Base-by-base conservation (phyloP, 2,113 vertebrate genomes). In the Cinclus cinclus region DNA sequence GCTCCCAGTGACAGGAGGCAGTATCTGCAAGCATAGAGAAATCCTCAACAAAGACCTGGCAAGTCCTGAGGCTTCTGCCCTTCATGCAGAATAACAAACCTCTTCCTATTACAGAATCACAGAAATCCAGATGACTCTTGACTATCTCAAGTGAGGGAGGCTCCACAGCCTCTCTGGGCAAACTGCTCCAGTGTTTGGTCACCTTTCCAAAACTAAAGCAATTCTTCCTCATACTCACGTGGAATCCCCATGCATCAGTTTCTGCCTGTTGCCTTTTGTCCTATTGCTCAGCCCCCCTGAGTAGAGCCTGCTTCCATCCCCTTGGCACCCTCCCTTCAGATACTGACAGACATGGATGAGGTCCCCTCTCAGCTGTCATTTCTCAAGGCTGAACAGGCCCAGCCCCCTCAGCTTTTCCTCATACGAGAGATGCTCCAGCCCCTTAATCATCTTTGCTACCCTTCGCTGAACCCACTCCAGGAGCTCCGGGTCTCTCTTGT, bases 261-360 rank as follows among this genome's bases (percentile, higher is more conserved):
- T 49, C 59, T 37, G 28, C 31, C 17, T 2, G 1, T 4, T 50
- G 52, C 14, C 67, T 17, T 35, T 27, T 42, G 7, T 42, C 25
- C 37, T 31, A 28, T 2, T 89, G 68, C 50, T 58, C 0, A 0
- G 25, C 21, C 3, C 2, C 50, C 35, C 22, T 0, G 0, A 50
- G 22, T 44, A 13, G 5, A 44, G 18, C 8, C 4, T 37, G 21
- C 2, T 15, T 52, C 12, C 37, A 37, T 14, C 22, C 6, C 7
- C 28, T 39, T 30, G 15, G 2, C 37, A 30, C 9, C 4, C 18
- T 39, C 23, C 20, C n/a, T 67, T 67, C 19, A 46, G 33, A 37
- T 17, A 39, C 15, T 52, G 24, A 58, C 0, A 23, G 27, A 28
- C 19, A 53, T 2, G 13, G 15, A 59, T 12, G 23, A 59, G 18